Base-by-base conservation (phyloP, 2,797 vertebrate genomes). In the Catamblyrhynchus diadema region DNA sequence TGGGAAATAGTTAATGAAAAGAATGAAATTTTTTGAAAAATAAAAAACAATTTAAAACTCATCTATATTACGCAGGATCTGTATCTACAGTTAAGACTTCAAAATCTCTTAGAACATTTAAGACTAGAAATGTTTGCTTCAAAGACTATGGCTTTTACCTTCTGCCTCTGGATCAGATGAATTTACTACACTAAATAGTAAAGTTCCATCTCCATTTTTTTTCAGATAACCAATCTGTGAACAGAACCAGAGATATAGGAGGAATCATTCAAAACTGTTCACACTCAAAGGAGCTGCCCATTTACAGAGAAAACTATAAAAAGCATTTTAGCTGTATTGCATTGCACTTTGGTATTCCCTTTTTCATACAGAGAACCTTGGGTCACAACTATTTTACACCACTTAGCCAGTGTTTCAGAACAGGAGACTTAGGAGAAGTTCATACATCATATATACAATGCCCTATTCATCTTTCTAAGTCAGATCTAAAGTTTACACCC, bases 101-200 rank as follows among this genome's bases (percentile, higher is more conserved):
- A 92, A 92, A 84, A 92, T 81, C 30, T 74, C 8, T 45, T 62
- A 61, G 2, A 82, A 61, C 3, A 80, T 35, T 80, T 35, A 71
- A 39, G 4, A 45, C 23, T 23, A 86, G 45, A 74, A 70, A 70
- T 1, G 4, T 33, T 60, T 59, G 17, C 61, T 45, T 59, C n/a
- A 71, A 54, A 30, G 9, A 57, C 12, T 30, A 35, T 19, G 28
- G 33, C 53, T 92, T 95, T 94, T 98, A 99, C 99, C 99, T 95
- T 99, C 99, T 13, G 98, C 98, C 12, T 99, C 99, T 47, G 99
- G 99, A 96, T 99, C 99, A 8, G 98, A 97, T 8, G 98, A 97
- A 96, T 99, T 99, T 77, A 99, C 99, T 79, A 99, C 99, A 5
- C 98, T 98, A 96, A 99, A 99, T 20, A 98, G 67, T 62, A 99